These are phyloP conservation scores for Pseudococcus longispinus DNA, from an alignment of 2,888 invertebrate species.

Conservation along the genomic window DNA sequence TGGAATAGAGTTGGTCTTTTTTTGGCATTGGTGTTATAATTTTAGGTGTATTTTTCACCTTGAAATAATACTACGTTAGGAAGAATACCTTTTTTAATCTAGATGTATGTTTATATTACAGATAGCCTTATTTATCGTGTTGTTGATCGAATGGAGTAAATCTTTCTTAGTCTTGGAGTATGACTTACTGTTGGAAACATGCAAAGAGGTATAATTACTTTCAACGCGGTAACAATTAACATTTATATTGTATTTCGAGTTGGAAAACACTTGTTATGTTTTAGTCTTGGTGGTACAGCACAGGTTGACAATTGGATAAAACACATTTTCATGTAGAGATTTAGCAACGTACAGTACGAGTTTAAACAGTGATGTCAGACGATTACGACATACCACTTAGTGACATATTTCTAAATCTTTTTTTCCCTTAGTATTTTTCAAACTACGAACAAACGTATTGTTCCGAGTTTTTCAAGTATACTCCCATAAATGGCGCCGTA, in stretches of 20 bases:
- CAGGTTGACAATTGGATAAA: constrained; percentile 5
- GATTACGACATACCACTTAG: constrained; percentile 31
- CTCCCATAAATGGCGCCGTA: not conserved
- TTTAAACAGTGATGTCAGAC: constrained; percentile 6
- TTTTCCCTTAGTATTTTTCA: not conserved
- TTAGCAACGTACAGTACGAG: not conserved
- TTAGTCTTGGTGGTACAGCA: not conserved
- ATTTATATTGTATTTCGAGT: not conserved
- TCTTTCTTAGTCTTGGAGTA: not conserved
- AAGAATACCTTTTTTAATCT: not conserved
- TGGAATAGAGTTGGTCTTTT: not conserved
- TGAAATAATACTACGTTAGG: not conserved
- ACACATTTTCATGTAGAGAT: not conserved
- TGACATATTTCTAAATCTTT: constrained; percentile 9
- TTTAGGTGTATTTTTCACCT: not conserved
- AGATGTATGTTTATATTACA: not conserved
- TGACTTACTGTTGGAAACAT: not conserved
- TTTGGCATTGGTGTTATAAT: not conserved
- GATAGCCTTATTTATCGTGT: not conserved
- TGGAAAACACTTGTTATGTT: not conserved
- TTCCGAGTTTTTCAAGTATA: not conserved
- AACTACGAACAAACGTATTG: not conserved
- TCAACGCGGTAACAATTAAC: not conserved
- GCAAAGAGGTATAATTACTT: not conserved
- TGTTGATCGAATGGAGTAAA: not conserved